Percentiles rank a stretch among this genome's conserved stretches.
These are phyloP conservation scores for Macrochelys suwanniensis DNA, from an alignment of 2,797 vertebrate genomes.

Conservation along the genomic window DNA sequence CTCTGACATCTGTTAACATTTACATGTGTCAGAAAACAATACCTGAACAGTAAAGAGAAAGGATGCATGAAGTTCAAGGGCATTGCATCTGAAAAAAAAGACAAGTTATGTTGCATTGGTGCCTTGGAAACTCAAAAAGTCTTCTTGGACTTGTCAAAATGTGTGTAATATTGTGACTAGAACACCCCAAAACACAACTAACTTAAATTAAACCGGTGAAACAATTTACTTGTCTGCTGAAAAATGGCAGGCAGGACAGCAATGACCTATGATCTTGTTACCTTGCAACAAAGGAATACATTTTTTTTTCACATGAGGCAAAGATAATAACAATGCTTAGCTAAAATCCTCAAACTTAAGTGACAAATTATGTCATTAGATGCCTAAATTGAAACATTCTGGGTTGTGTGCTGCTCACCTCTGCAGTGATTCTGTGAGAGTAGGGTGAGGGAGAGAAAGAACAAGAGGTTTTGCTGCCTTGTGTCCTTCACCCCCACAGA, in stretches of 20 bases:
- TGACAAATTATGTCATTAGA: conserved; percentile 23
- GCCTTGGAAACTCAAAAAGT: not conserved
- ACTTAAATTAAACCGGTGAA: not conserved
- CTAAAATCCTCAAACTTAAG: not conserved
- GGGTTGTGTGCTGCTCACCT: not conserved
- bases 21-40: conserved; percentile 72
- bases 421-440: conserved; percentile 16
- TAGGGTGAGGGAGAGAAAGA: conserved; percentile 8
- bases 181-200: not conserved
- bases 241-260: not conserved
- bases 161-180: not conserved
- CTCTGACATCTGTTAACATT: conserved; percentile 73
- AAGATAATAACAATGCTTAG: not conserved
- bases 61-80: conserved; percentile 59
- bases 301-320: not conserved
- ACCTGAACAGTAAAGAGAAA: conserved; percentile 63
- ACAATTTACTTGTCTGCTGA: not conserved
- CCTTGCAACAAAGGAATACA: not conserved
- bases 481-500: conserved; percentile 20
- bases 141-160: conserved; percentile 39
- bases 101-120: not conserved
- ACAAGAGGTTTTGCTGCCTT: not conserved
- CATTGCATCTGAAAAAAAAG: conserved; percentile 46
- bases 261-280: not conserved
- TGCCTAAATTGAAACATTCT: conserved; percentile 22